phyloP scores from a whole-genome alignment of 2,113 vertebrate species.

The Cryptomyrus ogoouensis region DNA sequence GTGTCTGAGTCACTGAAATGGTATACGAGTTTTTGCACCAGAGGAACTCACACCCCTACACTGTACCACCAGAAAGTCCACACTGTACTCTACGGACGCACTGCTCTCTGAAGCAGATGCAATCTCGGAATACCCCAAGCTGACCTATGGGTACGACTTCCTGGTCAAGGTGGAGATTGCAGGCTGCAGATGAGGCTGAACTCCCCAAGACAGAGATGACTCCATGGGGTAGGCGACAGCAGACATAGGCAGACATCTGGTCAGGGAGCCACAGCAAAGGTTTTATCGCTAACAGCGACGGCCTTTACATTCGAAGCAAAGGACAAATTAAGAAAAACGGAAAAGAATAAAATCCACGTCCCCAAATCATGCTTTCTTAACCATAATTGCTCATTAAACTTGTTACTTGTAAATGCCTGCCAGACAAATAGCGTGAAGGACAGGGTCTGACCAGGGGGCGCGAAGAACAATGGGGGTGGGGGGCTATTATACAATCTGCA shows the following conservation, averaged over 20 bases:
- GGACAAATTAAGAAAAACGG: not conserved
- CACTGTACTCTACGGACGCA: not conserved
- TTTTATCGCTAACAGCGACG: not conserved
- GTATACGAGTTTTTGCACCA: not conserved
- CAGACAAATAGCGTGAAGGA: not conserved
- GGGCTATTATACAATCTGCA: not conserved
- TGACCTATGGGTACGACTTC: not conserved
- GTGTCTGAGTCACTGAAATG: not conserved
- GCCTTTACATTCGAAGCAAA: not conserved
- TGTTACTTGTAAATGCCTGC: not conserved
- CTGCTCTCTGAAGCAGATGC: not conserved
- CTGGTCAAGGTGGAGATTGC: not conserved
- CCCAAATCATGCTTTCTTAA: not conserved
- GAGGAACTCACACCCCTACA: too few species aligned
- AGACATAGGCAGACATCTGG: not conserved
- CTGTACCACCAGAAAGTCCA: not conserved
- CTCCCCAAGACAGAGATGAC: not conserved
- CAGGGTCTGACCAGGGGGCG: not conserved
- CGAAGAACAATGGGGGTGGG: not conserved
- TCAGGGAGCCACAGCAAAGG: too few species aligned
- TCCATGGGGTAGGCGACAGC: not conserved
- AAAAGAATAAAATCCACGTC: not conserved
- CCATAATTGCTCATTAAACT: not conserved
- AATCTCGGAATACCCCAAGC: not conserved
- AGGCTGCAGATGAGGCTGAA: not conserved